Percentiles rank a stretch among this genome's conserved stretches.
phyloP scores from a whole-genome alignment of 2,113 vertebrate species.

The Zosterops pallidus region DNA sequence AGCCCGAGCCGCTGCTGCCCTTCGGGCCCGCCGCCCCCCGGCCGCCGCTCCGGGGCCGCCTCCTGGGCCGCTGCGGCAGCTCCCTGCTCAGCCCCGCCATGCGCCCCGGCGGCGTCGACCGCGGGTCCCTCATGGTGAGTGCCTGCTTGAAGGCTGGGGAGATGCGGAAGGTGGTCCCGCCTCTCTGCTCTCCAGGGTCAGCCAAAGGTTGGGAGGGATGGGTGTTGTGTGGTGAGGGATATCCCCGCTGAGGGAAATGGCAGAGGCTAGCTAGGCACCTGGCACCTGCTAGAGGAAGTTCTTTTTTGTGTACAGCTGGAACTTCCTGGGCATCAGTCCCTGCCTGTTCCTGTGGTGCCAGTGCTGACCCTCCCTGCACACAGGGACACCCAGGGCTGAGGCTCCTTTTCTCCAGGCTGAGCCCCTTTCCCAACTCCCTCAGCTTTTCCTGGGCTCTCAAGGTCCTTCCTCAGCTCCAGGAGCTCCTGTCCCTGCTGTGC shows the following conservation, averaged over 20 bases:
- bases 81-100: too few relatives aligned
- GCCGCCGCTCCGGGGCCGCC: too few relatives aligned
- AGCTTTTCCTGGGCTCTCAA: background rate
- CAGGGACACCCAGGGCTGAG: background rate
- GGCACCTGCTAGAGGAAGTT: background rate
- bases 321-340: background rate
- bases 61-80: too few relatives aligned
- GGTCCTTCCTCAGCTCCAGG: background rate
- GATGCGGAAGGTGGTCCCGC: too few relatives aligned
- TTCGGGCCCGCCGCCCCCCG: too few relatives aligned
- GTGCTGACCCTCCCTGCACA: too few relatives aligned
- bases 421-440: background rate
- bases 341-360: background rate
- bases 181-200: background rate
- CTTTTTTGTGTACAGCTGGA: fast-evolving
- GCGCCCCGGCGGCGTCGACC: background rate
- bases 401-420: background rate
- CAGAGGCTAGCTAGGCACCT: fast-evolving
- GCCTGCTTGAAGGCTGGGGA: background rate
- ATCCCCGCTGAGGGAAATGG: fast-evolving
- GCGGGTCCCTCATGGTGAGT: conserved; percentile 89
- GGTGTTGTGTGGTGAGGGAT: background rate
- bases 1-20: too few relatives aligned
- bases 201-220: background rate
- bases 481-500: background rate